Base-by-base conservation (phyloP, 1,140 invertebrate genomes). In the Calephelis virginiensis region DNA sequence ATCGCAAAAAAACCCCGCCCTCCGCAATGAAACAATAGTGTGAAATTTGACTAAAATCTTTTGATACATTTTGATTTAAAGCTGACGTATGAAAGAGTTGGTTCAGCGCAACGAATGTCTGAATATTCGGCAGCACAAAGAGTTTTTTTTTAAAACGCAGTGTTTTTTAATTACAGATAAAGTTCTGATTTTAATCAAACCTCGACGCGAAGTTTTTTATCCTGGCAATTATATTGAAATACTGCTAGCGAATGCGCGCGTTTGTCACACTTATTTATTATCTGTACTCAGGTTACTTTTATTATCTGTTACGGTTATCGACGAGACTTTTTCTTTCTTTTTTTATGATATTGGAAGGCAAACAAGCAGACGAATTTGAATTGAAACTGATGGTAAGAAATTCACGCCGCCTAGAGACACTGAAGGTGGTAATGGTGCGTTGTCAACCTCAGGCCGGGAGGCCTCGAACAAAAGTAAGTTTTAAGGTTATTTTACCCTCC, bases 51-150 rank as follows among this genome's bases (percentile, higher is more conserved):
- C 82, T 82, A 84, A 76, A 71, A 64, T 77, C 82, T 82, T 87
- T 86, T 86, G 77, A 87, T 80, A 82, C 65, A 65, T 72, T 78
- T 83, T 87, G 83, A 89, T 86, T 90, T 88, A 89, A 81, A 82
- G 73, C 78, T 74, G 83, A 75, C 77, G 68, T 79, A 84, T 79
- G 66, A 79, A 83, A 83, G 75, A 77, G 75, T 81, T 69, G 67
- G 68, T 75, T 72, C 72, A 71, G 72, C 76, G 77, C 73, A 77
- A 78, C 81, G 81, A 85, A 86, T 83, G 72, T 75, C 67, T 69
- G 70, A 67, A 74, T 80, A 76, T 67, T 71, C 67, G 65, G 59
- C 59, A 67, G 74, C 67, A 82, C 72, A 85, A 81, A 75, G 68
- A 50, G 43, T 62, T 63, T 70, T 78, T 83, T 83, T 81, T 82